Evolutionary conservation across 2,888 invertebrate genomes (phyloP).

Genomic region (Carabus problematicus): DNA sequence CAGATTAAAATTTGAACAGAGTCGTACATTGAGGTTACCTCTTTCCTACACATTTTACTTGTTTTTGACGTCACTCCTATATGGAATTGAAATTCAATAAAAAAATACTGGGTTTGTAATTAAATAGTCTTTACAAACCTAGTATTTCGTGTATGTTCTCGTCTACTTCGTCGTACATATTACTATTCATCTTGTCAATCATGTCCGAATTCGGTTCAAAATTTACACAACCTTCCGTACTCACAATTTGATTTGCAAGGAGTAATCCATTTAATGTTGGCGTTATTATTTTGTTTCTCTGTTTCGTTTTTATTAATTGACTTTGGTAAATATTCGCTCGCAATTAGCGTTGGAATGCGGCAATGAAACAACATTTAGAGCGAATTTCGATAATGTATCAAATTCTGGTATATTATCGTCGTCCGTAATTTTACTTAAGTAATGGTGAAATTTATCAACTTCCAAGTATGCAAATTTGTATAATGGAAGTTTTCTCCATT

Average conservation of each 20-base stretch:
- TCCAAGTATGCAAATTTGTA: conserved; percentile 38
- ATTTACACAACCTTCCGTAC: conserved; percentile 9
- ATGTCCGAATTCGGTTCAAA: conserved; percentile 1
- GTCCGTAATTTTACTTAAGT: conserved; percentile 28
- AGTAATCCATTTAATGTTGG: conserved; percentile 11
- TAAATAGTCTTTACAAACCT: too few species aligned
- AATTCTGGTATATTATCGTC: conserved; percentile 10
- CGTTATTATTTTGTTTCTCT: conserved; percentile 38
- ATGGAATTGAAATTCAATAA: too few species aligned
- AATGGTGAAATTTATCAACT: conserved; percentile 45
- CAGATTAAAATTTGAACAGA: too few species aligned
- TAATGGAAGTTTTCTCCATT: conserved; percentile 44
- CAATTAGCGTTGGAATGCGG: conserved; percentile 45
- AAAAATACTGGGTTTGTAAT: too few species aligned
- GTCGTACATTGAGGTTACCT: too few species aligned
- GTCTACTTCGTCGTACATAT: too few species aligned
- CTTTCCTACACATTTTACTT: too few species aligned
- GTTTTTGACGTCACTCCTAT: too few species aligned
- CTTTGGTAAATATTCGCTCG: conserved; percentile 45
- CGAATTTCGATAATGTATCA: conserved; percentile 42
- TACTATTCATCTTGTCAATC: too few species aligned
- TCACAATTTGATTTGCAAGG: conserved; percentile 1
- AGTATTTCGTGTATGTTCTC: too few species aligned
- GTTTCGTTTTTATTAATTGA: conserved; percentile 45
- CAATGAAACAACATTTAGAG: conserved; percentile 41